A percentile compares a stretch with the other conserved stretches of the same genome.
Evolutionary conservation across 1,140 invertebrate species (phyloP).

Genomic region (Eciton burchellii): DNA sequence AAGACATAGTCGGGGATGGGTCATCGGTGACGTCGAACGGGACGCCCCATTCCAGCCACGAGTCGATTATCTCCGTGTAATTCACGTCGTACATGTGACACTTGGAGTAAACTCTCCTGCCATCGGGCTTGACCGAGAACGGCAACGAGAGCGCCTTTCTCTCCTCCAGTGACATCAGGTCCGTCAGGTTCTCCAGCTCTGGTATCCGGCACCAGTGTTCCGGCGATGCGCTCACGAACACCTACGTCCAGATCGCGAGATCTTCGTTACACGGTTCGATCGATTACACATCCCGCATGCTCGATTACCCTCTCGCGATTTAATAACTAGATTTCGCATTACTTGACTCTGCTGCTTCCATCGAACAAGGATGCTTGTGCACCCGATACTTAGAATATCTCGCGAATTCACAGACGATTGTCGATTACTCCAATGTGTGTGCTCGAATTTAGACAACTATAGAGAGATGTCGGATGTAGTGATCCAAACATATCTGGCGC

Average conservation of each 20-base stretch:
- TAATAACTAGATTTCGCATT: neutral
- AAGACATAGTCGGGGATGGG: conserved; percentile 50
- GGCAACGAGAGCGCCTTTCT: conserved; percentile 87
- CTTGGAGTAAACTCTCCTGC: conserved; percentile 82
- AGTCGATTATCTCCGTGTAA: conserved; percentile 82
- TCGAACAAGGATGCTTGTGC: too few relatives aligned
- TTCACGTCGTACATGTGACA: conserved; percentile 86
- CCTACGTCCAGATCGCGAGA: conserved; percentile 79
- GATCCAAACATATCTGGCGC: too few relatives aligned
- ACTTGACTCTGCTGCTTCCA: neutral
- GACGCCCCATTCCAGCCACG: conserved; percentile 74
- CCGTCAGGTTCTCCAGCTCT: conserved; percentile 85
- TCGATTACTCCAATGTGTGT: neutral
- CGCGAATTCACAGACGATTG: neutral
- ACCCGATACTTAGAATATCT: neutral
- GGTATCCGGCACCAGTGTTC: conserved; percentile 90
- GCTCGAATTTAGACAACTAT: conserved; percentile 6
- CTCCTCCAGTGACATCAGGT: conserved; percentile 85
- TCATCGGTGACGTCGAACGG: conserved; percentile 55
- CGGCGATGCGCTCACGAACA: conserved; percentile 90
- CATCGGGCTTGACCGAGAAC: conserved; percentile 80
- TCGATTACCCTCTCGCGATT: conserved; percentile 3
- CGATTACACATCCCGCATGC: neutral
- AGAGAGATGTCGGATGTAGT: too few relatives aligned
- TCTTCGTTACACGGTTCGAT: conserved; percentile 15